Conservation (phyloP, 2,888 invertebrate genomes). For the Nomada flava region DNA sequence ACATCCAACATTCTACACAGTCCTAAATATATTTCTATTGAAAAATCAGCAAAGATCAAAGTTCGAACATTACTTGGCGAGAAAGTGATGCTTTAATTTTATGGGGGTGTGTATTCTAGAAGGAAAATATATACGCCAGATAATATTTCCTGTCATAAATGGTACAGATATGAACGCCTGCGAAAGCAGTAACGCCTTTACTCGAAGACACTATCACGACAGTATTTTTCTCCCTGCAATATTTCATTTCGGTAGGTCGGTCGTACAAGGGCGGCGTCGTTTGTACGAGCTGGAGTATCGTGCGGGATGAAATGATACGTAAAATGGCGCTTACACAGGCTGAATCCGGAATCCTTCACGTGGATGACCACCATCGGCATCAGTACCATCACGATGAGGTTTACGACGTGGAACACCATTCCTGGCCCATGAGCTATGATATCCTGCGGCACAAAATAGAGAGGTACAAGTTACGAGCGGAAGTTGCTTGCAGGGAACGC, state of each 20-base stretch:
- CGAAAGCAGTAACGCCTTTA: not conserved
- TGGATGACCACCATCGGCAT: conserved; percentile 93
- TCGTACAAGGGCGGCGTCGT: conserved; percentile 32
- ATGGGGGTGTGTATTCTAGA: too few species aligned
- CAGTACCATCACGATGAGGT: conserved; percentile 90
- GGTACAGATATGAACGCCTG: not conserved
- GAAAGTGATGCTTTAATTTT: too few species aligned
- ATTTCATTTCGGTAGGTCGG: conserved; percentile 32
- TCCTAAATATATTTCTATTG: too few species aligned
- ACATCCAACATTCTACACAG: too few species aligned
- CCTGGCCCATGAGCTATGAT: conserved; percentile 90
- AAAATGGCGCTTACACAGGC: conserved; percentile 88
- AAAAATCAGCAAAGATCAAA: too few species aligned
- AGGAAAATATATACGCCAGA: too few species aligned
- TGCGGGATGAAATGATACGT: conserved; percentile 67
- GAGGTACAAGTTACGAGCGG: conserved; percentile 71
- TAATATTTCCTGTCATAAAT: not conserved
- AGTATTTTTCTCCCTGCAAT: conserved; percentile 18
- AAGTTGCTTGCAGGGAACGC: conserved; percentile 57
- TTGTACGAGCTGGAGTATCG: conserved; percentile 27
- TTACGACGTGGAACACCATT: conserved; percentile 90
- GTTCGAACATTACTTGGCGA: too few species aligned
- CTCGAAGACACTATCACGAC: conserved; percentile 1
- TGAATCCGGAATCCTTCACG: conserved; percentile 90
- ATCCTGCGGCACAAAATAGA: conserved; percentile 86